phyloP scores from a whole-genome alignment of 2,888 invertebrate genomes.

The Mesorhabditis sp. region DNA sequence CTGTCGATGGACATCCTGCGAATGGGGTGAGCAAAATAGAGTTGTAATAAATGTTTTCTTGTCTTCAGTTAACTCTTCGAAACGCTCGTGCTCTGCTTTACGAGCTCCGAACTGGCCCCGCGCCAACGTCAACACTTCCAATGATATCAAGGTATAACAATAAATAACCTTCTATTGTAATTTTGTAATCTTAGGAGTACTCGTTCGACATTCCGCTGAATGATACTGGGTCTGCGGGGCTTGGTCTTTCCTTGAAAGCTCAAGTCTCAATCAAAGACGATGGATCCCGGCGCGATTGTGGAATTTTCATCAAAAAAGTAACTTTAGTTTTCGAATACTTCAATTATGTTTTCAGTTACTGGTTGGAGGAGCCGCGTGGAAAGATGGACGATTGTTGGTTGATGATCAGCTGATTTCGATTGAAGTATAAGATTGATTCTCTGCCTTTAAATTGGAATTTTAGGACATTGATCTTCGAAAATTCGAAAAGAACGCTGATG shows the following conservation, averaged over 20 bases:
- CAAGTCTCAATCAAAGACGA: slow-evolving; percentile 35
- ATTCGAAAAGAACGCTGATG: slow-evolving; percentile 38
- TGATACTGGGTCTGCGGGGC: slow-evolving; percentile 90
- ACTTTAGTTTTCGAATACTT: background rate
- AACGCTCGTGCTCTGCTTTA: slow-evolving; percentile 45
- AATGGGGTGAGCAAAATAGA: background rate
- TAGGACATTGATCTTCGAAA: slow-evolving; percentile 23
- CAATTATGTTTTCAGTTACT: slow-evolving; percentile 60
- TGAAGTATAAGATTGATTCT: slow-evolving; percentile 68
- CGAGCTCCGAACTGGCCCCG: slow-evolving; percentile 27
- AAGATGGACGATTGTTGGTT: slow-evolving; percentile 74
- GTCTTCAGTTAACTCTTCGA: slow-evolving; percentile 48
- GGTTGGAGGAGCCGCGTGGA: slow-evolving; percentile 84
- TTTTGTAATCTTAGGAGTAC: slow-evolving; percentile 63
- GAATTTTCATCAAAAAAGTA: slow-evolving; percentile 81
- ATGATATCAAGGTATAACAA: background rate
- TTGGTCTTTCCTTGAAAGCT: slow-evolving; percentile 92
- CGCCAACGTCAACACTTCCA: slow-evolving; percentile 25
- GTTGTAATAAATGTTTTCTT: background rate
- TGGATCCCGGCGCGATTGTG: slow-evolving; percentile 70
- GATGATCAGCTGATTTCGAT: slow-evolving; percentile 89
- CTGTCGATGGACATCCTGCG: slow-evolving; percentile 71
- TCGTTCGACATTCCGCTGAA: slow-evolving; percentile 90
- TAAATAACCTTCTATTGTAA: slow-evolving; percentile 14
- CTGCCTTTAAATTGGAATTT: background rate